phyloP scores from a whole-genome alignment of 1,140 invertebrate species.

The Limonius californicus region DNA sequence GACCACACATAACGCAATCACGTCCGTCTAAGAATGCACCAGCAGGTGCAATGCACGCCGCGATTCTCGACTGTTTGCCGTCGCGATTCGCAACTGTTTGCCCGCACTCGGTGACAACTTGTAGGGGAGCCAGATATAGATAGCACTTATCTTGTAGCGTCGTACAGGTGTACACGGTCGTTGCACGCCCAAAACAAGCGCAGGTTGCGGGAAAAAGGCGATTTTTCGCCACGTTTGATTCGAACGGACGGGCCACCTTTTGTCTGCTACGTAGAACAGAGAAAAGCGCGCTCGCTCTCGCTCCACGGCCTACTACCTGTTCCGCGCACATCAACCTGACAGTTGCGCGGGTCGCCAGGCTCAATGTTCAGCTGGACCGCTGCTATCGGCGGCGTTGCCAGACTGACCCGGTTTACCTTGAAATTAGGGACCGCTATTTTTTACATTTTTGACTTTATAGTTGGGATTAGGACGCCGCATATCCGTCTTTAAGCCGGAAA shows the following conservation, averaged over 20 bases:
- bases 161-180: too few species aligned
- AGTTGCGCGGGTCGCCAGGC: neutral
- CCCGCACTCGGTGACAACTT: neutral
- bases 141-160: too few species aligned
- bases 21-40: neutral
- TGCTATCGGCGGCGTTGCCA: too few species aligned
- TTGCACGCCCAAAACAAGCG: too few species aligned
- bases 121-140: neutral
- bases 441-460: too few species aligned
- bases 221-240: neutral
- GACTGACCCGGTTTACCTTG: too few species aligned
- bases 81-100: neutral
- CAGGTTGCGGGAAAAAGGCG: too few species aligned
- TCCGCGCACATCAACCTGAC: slow-evolving; percentile 18
- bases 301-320: slow-evolving; percentile 14
- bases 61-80: too few species aligned
- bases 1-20: neutral
- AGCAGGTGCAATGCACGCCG: neutral
- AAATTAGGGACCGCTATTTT: too few species aligned
- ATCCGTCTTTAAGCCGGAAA: too few species aligned
- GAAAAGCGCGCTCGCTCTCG: neutral
- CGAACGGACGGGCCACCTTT: neutral
- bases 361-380: neutral
- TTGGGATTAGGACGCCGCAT: too few species aligned
- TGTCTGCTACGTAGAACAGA: neutral